Conservation (phyloP, 2,797 vertebrate genomes). For the Gadopsis bispinosus region DNA sequence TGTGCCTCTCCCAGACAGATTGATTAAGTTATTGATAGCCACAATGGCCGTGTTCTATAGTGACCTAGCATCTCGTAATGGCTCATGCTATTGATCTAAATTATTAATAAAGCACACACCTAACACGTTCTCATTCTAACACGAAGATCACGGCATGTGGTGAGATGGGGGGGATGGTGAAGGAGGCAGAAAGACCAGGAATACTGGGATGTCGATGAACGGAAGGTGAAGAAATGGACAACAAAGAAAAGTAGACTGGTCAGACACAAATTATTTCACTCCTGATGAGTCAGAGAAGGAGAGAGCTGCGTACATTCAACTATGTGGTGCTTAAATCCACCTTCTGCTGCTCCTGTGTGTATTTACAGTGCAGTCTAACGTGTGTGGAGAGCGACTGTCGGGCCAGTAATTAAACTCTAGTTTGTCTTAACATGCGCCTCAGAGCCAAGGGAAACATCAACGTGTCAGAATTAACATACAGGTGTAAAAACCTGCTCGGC, state of each 20-base stretch:
- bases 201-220: not conserved
- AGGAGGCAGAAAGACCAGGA: not conserved
- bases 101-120: slow-evolving; percentile 30
- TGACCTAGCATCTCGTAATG: slow-evolving; percentile 4
- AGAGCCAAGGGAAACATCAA: slow-evolving; percentile 75
- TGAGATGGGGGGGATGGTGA: not conserved
- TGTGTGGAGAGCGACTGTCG: slow-evolving; percentile 52
- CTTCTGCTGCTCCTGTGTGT: slow-evolving; percentile 41
- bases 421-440: slow-evolving; percentile 75
- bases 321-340: slow-evolving; percentile 23
- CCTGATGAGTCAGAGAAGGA: slow-evolving; percentile 4
- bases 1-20: slow-evolving; percentile 44
- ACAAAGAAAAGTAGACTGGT: not conserved
- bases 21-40: slow-evolving; percentile 68
- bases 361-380: slow-evolving; percentile 35
- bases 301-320: slow-evolving; percentile 10
- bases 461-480: slow-evolving; percentile 75
- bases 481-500: slow-evolving; percentile 65
- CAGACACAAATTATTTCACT: not conserved
- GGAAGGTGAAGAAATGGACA: slow-evolving; percentile 2
- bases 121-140: slow-evolving; percentile 10
- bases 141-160: slow-evolving; percentile 5
- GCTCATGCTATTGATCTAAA: slow-evolving; percentile 41
- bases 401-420: slow-evolving; percentile 69
- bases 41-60: no score